phyloP scores from a whole-genome alignment of 2,113 vertebrate genomes.

The Gopherus evgoodei region DNA sequence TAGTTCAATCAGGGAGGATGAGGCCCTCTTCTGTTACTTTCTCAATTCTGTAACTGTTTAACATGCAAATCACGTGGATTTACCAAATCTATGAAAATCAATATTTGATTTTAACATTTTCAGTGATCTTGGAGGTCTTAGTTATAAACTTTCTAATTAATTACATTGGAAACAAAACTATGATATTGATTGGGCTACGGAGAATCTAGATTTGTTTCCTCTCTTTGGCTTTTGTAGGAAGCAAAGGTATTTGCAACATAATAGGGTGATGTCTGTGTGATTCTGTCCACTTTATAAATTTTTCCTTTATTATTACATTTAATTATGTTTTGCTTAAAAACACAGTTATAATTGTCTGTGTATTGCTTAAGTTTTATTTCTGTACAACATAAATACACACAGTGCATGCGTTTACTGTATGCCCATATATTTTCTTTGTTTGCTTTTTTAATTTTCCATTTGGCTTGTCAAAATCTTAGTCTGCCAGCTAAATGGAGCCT shows the following conservation, averaged over 20 bases:
- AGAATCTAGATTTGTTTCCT: constrained; percentile 43
- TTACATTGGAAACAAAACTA: background rate
- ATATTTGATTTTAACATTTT: constrained; percentile 39
- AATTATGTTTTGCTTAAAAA: constrained; percentile 78
- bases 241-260: constrained; percentile 49
- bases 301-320: constrained; percentile 74
- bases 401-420: constrained; percentile 57
- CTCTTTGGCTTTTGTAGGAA: constrained; percentile 39
- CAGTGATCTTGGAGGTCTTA: background rate
- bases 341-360: constrained; percentile 69
- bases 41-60: background rate
- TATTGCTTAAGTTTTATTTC: constrained; percentile 70
- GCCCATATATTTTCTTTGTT: constrained; percentile 73
- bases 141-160: constrained; percentile 23
- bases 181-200: background rate
- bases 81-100: background rate
- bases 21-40: background rate
- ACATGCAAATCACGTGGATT: constrained; percentile 16
- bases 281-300: constrained; percentile 62
- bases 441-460: constrained; percentile 61
- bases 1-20: too few relatives aligned
- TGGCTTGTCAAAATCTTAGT: constrained; percentile 71
- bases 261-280: constrained; percentile 60
- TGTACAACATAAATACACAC: constrained; percentile 54
- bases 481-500: constrained; percentile 67